phyloP scores from a whole-genome alignment of 1,140 invertebrate species.

The Mya arenaria region DNA sequence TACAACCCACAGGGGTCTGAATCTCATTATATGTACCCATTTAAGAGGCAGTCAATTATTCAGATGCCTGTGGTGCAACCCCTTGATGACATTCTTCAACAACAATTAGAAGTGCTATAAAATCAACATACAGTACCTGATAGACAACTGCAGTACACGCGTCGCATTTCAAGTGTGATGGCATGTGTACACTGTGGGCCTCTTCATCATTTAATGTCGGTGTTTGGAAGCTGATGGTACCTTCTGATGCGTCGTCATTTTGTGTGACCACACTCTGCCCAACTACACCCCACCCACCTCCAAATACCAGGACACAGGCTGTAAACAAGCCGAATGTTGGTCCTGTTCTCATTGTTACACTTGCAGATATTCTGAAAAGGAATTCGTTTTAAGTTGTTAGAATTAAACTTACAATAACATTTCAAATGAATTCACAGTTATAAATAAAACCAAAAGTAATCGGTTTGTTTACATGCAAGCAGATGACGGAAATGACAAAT shows the following conservation, averaged over 20 bases:
- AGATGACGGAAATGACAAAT: slow-evolving; percentile 47
- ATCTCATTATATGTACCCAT: too few relatives aligned
- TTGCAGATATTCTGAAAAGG: too few relatives aligned
- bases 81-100: too few relatives aligned
- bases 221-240: slow-evolving; percentile 59
- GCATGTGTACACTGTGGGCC: slow-evolving; percentile 73
- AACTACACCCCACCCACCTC: slow-evolving; percentile 2
- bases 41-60: too few relatives aligned
- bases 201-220: slow-evolving; percentile 77
- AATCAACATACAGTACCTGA: too few relatives aligned
- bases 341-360: not conserved
- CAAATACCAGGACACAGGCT: not conserved
- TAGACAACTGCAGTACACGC: slow-evolving; percentile 74
- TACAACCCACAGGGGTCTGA: too few relatives aligned
- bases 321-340: not conserved
- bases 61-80: too few relatives aligned
- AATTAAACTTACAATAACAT: not conserved
- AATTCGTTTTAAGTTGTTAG: not conserved
- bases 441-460: slow-evolving; percentile 2
- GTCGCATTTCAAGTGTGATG: slow-evolving; percentile 77
- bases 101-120: too few relatives aligned
- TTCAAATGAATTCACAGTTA: not conserved
- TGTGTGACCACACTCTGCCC: slow-evolving; percentile 28
- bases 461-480: slow-evolving; percentile 53
- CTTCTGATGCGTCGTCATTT: slow-evolving; percentile 51